Conservation (phyloP, 2,888 invertebrate genomes). For the Carcina quercana region DNA sequence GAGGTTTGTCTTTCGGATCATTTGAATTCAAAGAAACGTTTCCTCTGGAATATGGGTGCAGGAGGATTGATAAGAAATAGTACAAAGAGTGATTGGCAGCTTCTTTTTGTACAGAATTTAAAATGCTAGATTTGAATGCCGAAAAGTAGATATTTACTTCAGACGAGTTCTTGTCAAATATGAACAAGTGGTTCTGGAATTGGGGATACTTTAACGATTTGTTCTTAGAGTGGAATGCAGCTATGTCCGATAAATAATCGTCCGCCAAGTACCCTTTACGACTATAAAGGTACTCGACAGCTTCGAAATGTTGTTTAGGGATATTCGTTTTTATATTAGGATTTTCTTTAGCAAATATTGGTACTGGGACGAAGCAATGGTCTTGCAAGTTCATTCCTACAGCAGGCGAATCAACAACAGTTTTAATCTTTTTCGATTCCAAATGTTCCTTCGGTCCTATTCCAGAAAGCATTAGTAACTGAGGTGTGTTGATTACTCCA, state of each 20-base stretch:
- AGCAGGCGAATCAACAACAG: slow-evolving; percentile 46
- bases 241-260: slow-evolving; percentile 22
- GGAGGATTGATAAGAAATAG: slow-evolving; percentile 37
- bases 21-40: slow-evolving; percentile 66
- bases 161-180: slow-evolving; percentile 37
- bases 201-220: background rate
- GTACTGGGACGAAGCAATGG: slow-evolving; percentile 51
- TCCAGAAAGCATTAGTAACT: slow-evolving; percentile 67
- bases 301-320: slow-evolving; percentile 32
- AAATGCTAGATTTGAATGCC: slow-evolving; percentile 35
- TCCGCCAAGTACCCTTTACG: slow-evolving; percentile 64
- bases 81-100: slow-evolving; percentile 38
- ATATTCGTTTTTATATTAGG: slow-evolving; percentile 29
- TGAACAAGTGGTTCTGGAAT: slow-evolving; percentile 32
- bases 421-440: slow-evolving; percentile 36
- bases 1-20: slow-evolving; percentile 74
- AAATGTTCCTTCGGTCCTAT: slow-evolving; percentile 58
- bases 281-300: slow-evolving; percentile 61
- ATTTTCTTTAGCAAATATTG: slow-evolving; percentile 34
- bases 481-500: slow-evolving; percentile 63
- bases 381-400: slow-evolving; percentile 74
- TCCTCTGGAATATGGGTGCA: slow-evolving; percentile 71
- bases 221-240: background rate
- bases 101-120: slow-evolving; percentile 25
- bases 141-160: slow-evolving; percentile 21